Evolutionary conservation across 2,888 invertebrate species (phyloP), one percentile per base, ranked within the genome.

Genomic region (Quadroppia sp.): DNA sequence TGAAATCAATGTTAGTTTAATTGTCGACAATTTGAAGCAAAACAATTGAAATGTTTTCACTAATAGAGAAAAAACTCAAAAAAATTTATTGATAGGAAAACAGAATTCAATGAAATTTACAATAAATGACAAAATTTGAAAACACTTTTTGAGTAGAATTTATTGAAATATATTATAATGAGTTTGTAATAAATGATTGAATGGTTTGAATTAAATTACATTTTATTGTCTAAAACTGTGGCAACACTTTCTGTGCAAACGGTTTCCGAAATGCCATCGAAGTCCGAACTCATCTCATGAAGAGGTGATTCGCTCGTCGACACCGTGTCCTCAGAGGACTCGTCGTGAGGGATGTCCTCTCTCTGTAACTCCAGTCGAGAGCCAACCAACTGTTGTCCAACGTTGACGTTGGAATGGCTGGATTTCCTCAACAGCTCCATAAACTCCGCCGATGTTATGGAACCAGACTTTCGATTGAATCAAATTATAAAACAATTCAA

Each of bases 261-360:
- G 23, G 25, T 3, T 53, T 25, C 53, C 23, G 23, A 1, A 61
- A 61, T 61, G 13, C 7, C 32, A 3, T 15, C 61, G 17, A 61
- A 61, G 3, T 61, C 61, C 1, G 53, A 53, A 3, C 23, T 9
- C 20, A 53, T 25, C 9, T 53, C 53, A 53, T 53, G 53, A 53
- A 23, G 20, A 3, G 61, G 61, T 30, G 61, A 61, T 61, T 61
- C 61, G 30, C 61, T 30, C n/a, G 61, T 61, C 1, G 61, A 61
- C 6, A 61, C 61, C 25, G 61, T 61, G 25, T 61, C 61, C 17
- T 61, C 61, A 30, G 61, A 61, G 2, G 61, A 61, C n/a, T 23
- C 20, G 32, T 61, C 61, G 32, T 61, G 20, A 25, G 3, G 25
- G 25, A 9, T 25, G 23, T 53, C 30, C 6, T 61, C 61, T 56